These are phyloP conservation scores for Papilio dardanus DNA, from an alignment of 1,140 invertebrate genomes.

Conservation along the genomic window DNA sequence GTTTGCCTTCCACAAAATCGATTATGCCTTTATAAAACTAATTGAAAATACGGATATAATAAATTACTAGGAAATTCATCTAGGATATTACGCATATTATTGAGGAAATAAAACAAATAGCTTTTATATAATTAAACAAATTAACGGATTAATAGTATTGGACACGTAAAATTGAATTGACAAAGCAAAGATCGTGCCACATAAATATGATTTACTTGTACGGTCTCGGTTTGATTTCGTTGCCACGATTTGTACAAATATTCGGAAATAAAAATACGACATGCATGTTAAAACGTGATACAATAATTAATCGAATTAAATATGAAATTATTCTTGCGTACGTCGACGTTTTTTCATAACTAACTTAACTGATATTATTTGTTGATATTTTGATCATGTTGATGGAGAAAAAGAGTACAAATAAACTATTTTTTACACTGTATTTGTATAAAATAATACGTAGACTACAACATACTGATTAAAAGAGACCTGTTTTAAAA, in stretches of 20 bases:
- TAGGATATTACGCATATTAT: slow-evolving; percentile 7
- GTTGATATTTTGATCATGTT: neutral
- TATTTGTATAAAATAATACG: neutral
- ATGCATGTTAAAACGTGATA: slow-evolving; percentile 14
- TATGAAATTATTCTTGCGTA: neutral
- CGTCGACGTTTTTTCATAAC: neutral
- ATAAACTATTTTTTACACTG: neutral
- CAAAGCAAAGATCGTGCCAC: slow-evolving; percentile 12
- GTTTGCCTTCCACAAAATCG: neutral
- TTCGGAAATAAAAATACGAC: slow-evolving; percentile 13
- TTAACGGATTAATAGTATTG: slow-evolving; percentile 17
- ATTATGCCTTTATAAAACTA: neutral
- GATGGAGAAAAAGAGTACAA: neutral
- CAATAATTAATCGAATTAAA: neutral
- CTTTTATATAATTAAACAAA: neutral
- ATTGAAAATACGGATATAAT: neutral
- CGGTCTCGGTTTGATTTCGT: slow-evolving; percentile 15
- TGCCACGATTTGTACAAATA: slow-evolving; percentile 26
- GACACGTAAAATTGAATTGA: slow-evolving; percentile 23
- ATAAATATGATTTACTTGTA: slow-evolving; percentile 12
- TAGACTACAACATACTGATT: too few relatives aligned
- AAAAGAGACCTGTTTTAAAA: too few relatives aligned
- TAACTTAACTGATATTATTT: neutral
- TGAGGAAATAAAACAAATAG: slow-evolving; percentile 23
- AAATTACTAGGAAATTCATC: slow-evolving; percentile 22